A percentile compares a stretch with the other conserved stretches of the same genome.
These are phyloP conservation scores for Ips nitidus DNA, from an alignment of 1,140 invertebrate species.

Conservation along the genomic window DNA sequence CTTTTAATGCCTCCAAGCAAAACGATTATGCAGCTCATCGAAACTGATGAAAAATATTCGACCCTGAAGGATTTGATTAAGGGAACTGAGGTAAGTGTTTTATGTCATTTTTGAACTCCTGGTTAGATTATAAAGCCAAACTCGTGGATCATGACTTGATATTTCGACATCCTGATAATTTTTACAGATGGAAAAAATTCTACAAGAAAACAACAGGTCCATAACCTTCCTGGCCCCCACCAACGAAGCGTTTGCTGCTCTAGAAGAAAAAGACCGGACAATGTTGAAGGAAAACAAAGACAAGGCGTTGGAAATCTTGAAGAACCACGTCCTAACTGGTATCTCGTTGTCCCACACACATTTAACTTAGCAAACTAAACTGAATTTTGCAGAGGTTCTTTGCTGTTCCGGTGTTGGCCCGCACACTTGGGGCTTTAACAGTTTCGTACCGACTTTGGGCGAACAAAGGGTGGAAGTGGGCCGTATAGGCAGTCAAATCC, in stretches of 20 bases:
- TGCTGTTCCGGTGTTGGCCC: constrained; percentile 62
- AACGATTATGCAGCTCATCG: constrained; percentile 53
- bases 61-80: constrained; percentile 54
- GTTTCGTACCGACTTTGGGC: constrained; percentile 55
- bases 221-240: constrained; percentile 65
- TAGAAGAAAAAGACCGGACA: constrained; percentile 52
- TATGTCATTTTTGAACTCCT: not conserved
- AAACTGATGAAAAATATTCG: constrained; percentile 53
- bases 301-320: constrained; percentile 53
- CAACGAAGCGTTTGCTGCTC: constrained; percentile 63
- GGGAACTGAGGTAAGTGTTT: constrained; percentile 43
- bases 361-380: not conserved
- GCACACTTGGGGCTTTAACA: constrained; percentile 58
- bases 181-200: constrained; percentile 50
- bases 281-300: constrained; percentile 52
- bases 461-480: constrained; percentile 53
- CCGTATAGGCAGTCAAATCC: constrained; percentile 56
- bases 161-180: not conserved
- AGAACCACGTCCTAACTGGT: constrained; percentile 57
- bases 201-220: constrained; percentile 50
- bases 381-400: constrained; percentile 54
- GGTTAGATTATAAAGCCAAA: no score
- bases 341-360: constrained; percentile 1
- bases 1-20: constrained; percentile 57
- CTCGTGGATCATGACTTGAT: no score